A percentile compares a stretch with the other conserved stretches of the same genome.
These are phyloP conservation scores for Cenopis cana DNA, from an alignment of 2,888 invertebrate species.

Conservation along the genomic window DNA sequence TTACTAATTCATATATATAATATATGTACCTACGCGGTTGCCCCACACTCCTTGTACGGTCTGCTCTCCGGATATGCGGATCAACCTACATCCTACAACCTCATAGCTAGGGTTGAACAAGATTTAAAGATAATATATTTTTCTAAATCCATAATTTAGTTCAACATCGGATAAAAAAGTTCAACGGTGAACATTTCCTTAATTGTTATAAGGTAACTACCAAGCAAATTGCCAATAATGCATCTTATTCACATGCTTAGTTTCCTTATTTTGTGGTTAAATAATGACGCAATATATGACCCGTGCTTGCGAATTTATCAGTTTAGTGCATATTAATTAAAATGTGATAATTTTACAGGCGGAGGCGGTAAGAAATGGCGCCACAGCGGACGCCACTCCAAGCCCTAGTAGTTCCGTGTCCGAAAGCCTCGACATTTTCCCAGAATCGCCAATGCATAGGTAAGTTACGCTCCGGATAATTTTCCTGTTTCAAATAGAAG, in stretches of 20 bases:
- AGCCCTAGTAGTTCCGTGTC: constrained; percentile 96
- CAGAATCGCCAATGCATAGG: constrained; percentile 95
- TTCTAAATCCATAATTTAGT: too few relatives aligned
- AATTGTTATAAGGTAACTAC: neutral
- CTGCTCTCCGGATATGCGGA: too few relatives aligned
- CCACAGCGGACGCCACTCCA: constrained; percentile 90
- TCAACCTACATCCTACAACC: too few relatives aligned
- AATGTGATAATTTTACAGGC: constrained; percentile 62
- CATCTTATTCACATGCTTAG: neutral
- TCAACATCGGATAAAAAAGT: too few relatives aligned
- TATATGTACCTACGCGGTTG: too few relatives aligned
- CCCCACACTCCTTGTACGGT: too few relatives aligned
- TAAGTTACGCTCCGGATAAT: constrained; percentile 56
- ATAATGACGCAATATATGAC: neutral
- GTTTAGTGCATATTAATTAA: constrained; percentile 19
- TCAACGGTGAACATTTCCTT: too few relatives aligned
- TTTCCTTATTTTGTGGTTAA: constrained; percentile 28
- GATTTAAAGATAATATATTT: too few relatives aligned
- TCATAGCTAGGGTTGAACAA: too few relatives aligned
- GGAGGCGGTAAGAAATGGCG: constrained; percentile 84
- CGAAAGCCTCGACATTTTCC: constrained; percentile 95
- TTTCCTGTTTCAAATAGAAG: constrained; percentile 52
- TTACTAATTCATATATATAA: too few relatives aligned
- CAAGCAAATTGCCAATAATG: neutral
- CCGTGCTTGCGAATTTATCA: neutral